A percentile compares a stretch with the other conserved stretches of the same genome.
These are phyloP conservation scores for Oreochromis niloticus DNA, from an alignment of 2,113 vertebrate genomes.

Conservation along the genomic window DNA sequence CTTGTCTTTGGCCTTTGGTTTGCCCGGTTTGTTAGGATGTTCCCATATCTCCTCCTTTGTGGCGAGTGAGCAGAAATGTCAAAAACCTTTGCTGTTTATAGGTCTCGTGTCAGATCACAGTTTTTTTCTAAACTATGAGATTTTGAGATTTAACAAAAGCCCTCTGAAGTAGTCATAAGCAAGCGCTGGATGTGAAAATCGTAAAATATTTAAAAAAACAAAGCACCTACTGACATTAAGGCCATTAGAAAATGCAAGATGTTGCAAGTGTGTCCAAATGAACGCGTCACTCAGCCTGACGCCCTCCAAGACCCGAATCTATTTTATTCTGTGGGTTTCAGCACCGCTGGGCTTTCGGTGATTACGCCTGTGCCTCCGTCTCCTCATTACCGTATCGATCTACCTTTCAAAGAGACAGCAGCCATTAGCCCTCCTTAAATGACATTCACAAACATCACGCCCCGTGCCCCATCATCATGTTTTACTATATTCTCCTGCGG, in stretches of 20 bases:
- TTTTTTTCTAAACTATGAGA: background rate
- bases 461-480: slow-evolving; percentile 38
- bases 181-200: background rate
- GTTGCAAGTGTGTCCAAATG: background rate
- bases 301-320: slow-evolving; percentile 1
- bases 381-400: slow-evolving; percentile 59
- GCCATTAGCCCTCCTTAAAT: slow-evolving; percentile 27
- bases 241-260: slow-evolving; percentile 14
- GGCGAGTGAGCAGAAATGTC: background rate
- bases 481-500: background rate
- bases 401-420: slow-evolving; percentile 33
- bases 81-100: background rate
- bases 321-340: slow-evolving; percentile 47
- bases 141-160: background rate
- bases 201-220: background rate
- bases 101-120: background rate
- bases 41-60: background rate
- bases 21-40: background rate
- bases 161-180: background rate
- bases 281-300: slow-evolving; percentile 18
- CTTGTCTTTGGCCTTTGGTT: background rate
- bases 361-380: slow-evolving; percentile 30
- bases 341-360: slow-evolving; percentile 37
- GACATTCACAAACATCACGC: slow-evolving; percentile 25
- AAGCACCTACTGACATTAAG: background rate